Percentiles rank a stretch among this genome's conserved stretches.
Conservation (phyloP, 2,797 vertebrate genomes). For the Centropyge bicolor region DNA sequence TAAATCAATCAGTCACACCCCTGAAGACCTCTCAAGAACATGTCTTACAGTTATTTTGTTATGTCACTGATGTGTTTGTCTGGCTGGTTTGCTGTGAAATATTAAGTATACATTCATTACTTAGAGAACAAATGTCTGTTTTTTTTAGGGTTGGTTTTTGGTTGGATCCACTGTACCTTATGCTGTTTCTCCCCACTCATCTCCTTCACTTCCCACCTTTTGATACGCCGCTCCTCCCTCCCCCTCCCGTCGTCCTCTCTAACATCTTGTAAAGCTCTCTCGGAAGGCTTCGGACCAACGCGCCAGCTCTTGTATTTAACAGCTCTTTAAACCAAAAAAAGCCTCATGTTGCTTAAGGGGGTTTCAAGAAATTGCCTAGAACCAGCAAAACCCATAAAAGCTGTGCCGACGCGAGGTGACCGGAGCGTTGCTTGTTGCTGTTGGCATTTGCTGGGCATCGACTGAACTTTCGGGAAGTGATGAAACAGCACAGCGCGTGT, state of each 20-base stretch:
- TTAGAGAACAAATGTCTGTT: conserved; percentile 35
- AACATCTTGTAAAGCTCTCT: conserved; percentile 60
- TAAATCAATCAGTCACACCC: conserved; percentile 17
- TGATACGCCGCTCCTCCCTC: conserved; percentile 12
- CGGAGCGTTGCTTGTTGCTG: conserved; percentile 66
- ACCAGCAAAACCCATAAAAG: conserved; percentile 54
- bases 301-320: conserved; percentile 58
- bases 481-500: conserved; percentile 63
- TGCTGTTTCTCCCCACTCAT: conserved; percentile 8
- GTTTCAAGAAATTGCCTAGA: conserved; percentile 52
- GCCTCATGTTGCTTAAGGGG: conserved; percentile 44
- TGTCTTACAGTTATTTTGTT: conserved; percentile 26
- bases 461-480: conserved; percentile 72
- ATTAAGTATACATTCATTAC: conserved; percentile 60
- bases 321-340: conserved; percentile 50
- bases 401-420: conserved; percentile 56
- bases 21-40: conserved; percentile 9
- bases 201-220: conserved; percentile 22
- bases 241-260: conserved; percentile 46
- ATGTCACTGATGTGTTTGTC: conserved; percentile 41
- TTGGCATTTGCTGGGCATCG: conserved; percentile 65
- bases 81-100: conserved; percentile 42
- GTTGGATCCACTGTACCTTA: conserved; percentile 42
- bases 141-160: conserved; percentile 33
- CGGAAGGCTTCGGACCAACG: conserved; percentile 42